These are phyloP conservation scores for Stegostoma tigrinum DNA, from an alignment of 2,113 vertebrate species.

Conservation along the genomic window DNA sequence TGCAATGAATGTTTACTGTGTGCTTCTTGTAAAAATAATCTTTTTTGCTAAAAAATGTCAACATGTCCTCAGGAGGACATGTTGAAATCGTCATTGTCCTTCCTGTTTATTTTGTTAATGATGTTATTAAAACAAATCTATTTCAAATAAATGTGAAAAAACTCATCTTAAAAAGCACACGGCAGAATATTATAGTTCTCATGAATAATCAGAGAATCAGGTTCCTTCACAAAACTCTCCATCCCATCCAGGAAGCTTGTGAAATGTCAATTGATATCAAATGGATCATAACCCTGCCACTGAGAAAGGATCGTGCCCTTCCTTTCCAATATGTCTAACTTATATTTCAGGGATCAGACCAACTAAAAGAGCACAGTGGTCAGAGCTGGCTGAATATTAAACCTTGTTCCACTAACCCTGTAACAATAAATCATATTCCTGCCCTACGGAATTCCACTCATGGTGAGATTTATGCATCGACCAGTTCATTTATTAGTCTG, in stretches of 20 bases:
- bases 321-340: background rate
- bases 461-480: background rate
- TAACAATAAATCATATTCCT: background rate
- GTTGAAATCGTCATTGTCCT: too few relatives aligned
- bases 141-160: too few relatives aligned
- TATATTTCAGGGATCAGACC: background rate
- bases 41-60: too few relatives aligned
- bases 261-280: background rate
- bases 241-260: background rate
- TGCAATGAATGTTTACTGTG: background rate
- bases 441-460: background rate
- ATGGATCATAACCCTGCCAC: background rate
- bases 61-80: too few relatives aligned
- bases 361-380: background rate
- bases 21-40: background rate
- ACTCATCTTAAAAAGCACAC: too few relatives aligned
- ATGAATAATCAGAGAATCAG: too few relatives aligned
- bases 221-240: too few relatives aligned
- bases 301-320: background rate
- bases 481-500: background rate
- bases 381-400: background rate
- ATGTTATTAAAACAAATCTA: too few relatives aligned
- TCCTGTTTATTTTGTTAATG: too few relatives aligned
- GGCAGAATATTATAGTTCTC: too few relatives aligned
- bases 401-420: background rate